These are phyloP conservation scores for Chymomyza fuscimana DNA, from an alignment of 2,888 invertebrate genomes.

Conservation along the genomic window DNA sequence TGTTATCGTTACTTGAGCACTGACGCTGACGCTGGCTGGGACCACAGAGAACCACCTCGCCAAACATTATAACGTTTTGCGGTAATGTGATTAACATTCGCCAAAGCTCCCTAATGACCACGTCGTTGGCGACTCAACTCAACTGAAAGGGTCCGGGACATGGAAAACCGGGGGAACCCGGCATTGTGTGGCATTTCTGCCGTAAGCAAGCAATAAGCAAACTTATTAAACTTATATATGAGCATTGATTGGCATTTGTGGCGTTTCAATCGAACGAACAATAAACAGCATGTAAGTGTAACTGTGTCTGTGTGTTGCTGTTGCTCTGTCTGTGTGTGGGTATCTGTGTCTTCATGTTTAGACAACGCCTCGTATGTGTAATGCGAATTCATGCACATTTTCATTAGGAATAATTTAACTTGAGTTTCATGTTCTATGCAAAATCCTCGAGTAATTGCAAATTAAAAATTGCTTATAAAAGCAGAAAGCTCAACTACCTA, in stretches of 20 bases:
- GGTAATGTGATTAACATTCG: constrained; percentile 72
- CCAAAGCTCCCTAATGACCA: constrained; percentile 61
- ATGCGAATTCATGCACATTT: constrained; percentile 49
- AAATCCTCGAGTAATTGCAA: constrained; percentile 65
- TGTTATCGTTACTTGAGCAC: constrained; percentile 64
- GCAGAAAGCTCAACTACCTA: constrained; percentile 37
- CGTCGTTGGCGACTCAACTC: constrained; percentile 50
- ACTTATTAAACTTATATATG: constrained; percentile 65
- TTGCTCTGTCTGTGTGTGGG: constrained; percentile 19
- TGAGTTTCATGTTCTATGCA: constrained; percentile 27
- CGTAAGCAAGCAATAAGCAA: constrained; percentile 47
- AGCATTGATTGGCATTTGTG: constrained; percentile 46
- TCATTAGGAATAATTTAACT: constrained; percentile 65
- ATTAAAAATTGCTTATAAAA: constrained; percentile 74
- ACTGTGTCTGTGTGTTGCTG: constrained; percentile 5
- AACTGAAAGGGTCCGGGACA: constrained; percentile 9
- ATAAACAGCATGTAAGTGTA: not conserved
- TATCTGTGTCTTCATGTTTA: constrained; percentile 39
- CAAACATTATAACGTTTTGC: constrained; percentile 69
- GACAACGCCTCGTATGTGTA: constrained; percentile 63
- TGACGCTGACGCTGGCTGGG: not conserved
- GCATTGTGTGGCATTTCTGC: constrained; percentile 3
- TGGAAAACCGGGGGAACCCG: not conserved
- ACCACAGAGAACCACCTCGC: constrained; percentile 26
- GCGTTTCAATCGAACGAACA: constrained; percentile 16